A percentile compares a stretch with the other conserved stretches of the same genome.
Evolutionary conservation across 2,888 invertebrate genomes (phyloP).

Genomic region (Drosophila emarginata): DNA sequence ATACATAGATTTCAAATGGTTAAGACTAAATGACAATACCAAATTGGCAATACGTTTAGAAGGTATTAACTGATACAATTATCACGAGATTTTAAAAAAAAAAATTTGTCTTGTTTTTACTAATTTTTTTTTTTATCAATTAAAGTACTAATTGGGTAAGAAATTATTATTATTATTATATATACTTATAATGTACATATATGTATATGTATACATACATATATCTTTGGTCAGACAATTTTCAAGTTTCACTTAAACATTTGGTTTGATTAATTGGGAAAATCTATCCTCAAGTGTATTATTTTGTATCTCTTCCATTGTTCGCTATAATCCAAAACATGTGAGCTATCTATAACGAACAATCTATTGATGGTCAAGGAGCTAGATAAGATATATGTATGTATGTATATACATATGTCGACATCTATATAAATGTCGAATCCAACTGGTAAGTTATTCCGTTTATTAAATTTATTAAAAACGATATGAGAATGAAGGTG

Average conservation of each 20-base stretch:
- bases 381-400: constrained; percentile 6
- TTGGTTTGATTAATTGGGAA: background rate
- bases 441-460: background rate
- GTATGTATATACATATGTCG: too few relatives aligned
- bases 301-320: too few relatives aligned
- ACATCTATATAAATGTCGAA: background rate
- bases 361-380: background rate
- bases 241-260: background rate
- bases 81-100: background rate
- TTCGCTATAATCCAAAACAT: background rate
- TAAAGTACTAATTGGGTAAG: background rate
- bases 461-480: background rate
- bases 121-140: background rate
- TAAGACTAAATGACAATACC: too few relatives aligned
- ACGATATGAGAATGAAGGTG: constrained; percentile 12
- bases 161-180: background rate
- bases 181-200: background rate
- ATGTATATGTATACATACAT: too few relatives aligned
- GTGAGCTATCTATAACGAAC: background rate
- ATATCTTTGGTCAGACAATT: background rate
- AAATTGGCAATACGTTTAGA: too few relatives aligned
- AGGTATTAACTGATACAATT: too few relatives aligned
- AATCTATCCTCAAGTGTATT: background rate
- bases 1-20: too few relatives aligned
- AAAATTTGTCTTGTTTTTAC: too few relatives aligned